phyloP scores from a whole-genome alignment of 2,888 invertebrate genomes.

The Tetragnatha montana region DNA sequence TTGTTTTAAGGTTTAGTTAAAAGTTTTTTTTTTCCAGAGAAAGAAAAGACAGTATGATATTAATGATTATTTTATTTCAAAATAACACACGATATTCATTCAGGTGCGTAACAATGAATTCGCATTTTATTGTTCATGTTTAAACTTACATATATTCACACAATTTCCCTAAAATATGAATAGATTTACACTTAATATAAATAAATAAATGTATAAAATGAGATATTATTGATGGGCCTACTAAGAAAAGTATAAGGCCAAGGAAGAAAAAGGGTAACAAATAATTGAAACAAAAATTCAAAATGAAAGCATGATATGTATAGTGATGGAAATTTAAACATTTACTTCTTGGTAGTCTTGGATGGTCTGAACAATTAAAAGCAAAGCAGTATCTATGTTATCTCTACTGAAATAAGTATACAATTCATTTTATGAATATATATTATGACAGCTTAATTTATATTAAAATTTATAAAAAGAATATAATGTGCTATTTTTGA shows the following conservation, averaged over 20 bases:
- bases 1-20: not conserved
- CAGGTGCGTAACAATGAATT: conserved; percentile 59
- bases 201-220: not conserved
- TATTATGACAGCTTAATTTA: too few species aligned
- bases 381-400: too few species aligned
- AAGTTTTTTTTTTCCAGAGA: not conserved
- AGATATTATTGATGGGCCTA: too few species aligned
- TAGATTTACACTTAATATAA: conserved; percentile 11
- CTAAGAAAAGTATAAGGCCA: too few species aligned
- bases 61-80: conserved; percentile 65
- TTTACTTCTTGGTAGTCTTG: too few species aligned
- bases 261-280: too few species aligned
- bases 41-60: conserved; percentile 32
- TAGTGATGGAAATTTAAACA: not conserved
- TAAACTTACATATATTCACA: conserved; percentile 41
- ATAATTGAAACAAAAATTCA: not conserved
- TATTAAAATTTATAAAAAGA: too few species aligned
- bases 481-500: too few species aligned
- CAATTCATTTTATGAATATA: too few species aligned
- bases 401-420: too few species aligned
- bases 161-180: not conserved
- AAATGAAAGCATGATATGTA: not conserved
- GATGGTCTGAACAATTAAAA: too few species aligned
- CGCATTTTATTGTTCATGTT: conserved; percentile 54
- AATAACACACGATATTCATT: conserved; percentile 68